These are phyloP conservation scores for Pyrgilauda ruficollis DNA, from an alignment of 2,113 vertebrate species.

Conservation along the genomic window DNA sequence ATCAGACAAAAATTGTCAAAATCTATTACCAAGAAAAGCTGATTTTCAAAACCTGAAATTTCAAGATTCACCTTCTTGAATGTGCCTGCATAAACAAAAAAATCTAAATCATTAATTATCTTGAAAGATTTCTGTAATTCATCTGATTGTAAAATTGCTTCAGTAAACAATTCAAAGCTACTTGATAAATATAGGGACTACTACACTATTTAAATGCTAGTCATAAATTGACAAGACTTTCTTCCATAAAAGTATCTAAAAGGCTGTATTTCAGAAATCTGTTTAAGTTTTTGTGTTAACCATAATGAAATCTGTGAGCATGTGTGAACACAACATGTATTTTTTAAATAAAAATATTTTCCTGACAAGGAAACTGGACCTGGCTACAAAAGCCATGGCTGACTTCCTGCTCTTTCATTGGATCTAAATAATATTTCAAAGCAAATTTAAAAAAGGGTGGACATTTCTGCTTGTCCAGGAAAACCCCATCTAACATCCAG, in stretches of 20 bases:
- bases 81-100: not conserved
- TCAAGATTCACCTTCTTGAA: not conserved
- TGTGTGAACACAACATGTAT: not conserved
- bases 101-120: not conserved
- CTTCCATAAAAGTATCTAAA: not conserved
- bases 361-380: not conserved
- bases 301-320: not conserved
- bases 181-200: not conserved
- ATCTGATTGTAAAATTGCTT: not conserved
- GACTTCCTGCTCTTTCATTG: slow-evolving; percentile 4
- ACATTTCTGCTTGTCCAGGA: not conserved
- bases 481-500: not conserved
- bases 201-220: not conserved
- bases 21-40: not conserved
- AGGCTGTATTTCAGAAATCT: not conserved
- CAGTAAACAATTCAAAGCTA: not conserved
- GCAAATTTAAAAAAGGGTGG: not conserved
- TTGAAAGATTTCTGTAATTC: not conserved
- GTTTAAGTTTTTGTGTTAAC: not conserved
- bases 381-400: not conserved
- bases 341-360: slow-evolving; percentile 1
- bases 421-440: not conserved
- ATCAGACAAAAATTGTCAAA: not conserved
- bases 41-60: not conserved
- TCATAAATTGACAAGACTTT: not conserved